Percentiles rank a stretch among this genome's conserved stretches.
Evolutionary conservation across 2,797 vertebrate genomes (phyloP).

Genomic region (Catharus ustulatus): DNA sequence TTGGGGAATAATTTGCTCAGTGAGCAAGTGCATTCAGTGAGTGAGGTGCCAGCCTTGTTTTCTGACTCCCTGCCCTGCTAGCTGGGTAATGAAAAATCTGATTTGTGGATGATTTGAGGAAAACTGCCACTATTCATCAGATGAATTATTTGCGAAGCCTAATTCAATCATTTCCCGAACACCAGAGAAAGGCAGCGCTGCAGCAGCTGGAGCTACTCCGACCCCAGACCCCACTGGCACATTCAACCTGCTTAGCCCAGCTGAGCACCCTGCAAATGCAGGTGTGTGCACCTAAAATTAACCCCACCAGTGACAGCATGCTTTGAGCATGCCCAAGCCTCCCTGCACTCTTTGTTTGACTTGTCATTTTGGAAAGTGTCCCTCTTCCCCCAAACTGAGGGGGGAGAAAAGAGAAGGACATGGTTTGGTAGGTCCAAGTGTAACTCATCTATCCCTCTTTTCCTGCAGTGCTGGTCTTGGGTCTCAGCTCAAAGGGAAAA

Average conservation of each 20-base stretch:
- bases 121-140: conserved; percentile 61
- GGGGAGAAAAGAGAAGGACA: neutral
- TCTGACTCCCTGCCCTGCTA: neutral
- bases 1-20: neutral
- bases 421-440: neutral
- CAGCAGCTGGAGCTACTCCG: neutral
- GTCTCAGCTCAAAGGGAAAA: neutral
- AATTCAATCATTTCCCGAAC: conserved; percentile 36
- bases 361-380: neutral
- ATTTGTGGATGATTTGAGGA: conserved; percentile 54
- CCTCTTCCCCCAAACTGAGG: fast-evolving
- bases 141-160: conserved; percentile 21
- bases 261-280: neutral
- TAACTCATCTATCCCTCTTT: neutral
- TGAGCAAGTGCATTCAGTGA: neutral
- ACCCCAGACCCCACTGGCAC: neutral
- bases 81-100: conserved; percentile 45
- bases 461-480: fast-evolving
- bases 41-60: conserved; percentile 13
- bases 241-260: neutral
- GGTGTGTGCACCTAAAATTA: neutral
- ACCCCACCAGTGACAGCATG: fast-evolving
- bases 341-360: neutral
- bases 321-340: neutral
- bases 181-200: neutral